Evolutionary conservation across 1,140 invertebrate genomes (phyloP), one percentile per base, ranked within the genome.

Genomic region (Sinonovacula constricta): DNA sequence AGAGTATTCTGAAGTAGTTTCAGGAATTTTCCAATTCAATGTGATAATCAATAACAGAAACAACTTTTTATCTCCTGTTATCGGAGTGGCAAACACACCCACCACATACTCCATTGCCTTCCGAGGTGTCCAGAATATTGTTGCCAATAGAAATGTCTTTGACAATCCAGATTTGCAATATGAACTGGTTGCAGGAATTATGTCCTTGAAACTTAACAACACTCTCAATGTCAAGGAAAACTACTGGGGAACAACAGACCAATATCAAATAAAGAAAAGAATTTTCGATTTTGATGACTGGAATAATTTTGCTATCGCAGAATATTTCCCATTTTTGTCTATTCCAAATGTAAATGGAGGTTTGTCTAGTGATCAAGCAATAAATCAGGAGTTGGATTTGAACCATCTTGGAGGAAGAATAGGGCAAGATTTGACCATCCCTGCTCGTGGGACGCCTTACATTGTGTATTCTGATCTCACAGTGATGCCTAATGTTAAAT

Each of bases 201-300:
- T 75, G 2, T 84, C 90, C 2, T 82, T 97, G 0, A 95, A 95
- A 76, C 93, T 99, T 0, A 94, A 97, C 78, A 98, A 97, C 83
- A 93, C 93, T 54, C 91, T 99, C 10, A 95, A 99, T 88, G 97
- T 97, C 0, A 93, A 92, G 18, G 95, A 98, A 88, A 99, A 99
- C 90, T 99, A 96, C 96, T 99, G 98, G 98, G 98, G 98, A 18
- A 82, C 85, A 1, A 78, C 75, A 2, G 93, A 95, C 67, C 93
- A 95, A 51, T 88, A 88, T 5, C 91, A 92, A 36, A 99, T 99
- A 33, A 93, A 94, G 79, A 93, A 94, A 59, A 93, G 95, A 87
- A 98, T 99, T 83, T 99, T 99, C 90, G 99, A 99, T 92, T 99
- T 99, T 92, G 97, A 99, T 90, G 98, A 99, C 88, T 99, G 98